phyloP scores from a whole-genome alignment of 2,888 invertebrate genomes.

The Selenia dentaria region DNA sequence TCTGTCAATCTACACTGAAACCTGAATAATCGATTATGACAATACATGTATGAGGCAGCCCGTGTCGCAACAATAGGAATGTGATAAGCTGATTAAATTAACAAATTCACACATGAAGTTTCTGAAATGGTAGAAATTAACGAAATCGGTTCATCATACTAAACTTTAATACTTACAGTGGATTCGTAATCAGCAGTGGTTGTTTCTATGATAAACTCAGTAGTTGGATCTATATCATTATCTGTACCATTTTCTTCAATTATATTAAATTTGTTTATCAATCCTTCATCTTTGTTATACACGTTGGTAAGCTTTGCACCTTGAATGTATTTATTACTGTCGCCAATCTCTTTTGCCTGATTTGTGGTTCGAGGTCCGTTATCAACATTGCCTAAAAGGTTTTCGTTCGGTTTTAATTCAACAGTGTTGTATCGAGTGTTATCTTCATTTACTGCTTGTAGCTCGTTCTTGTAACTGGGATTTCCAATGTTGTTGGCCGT shows the following conservation, averaged over 20 bases:
- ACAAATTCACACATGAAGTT: too few species aligned
- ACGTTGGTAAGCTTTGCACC: background rate
- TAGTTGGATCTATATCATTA: slow-evolving; percentile 1
- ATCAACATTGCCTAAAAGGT: background rate
- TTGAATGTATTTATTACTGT: background rate
- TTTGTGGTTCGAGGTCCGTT: background rate
- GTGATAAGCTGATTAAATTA: too few species aligned
- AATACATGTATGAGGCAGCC: too few species aligned
- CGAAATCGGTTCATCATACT: too few species aligned
- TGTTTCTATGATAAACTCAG: slow-evolving; percentile 4
- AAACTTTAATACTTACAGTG: too few species aligned
- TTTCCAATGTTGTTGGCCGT: background rate
- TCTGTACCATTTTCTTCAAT: background rate
- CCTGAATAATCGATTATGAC: too few species aligned
- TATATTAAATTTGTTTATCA: slow-evolving; percentile 1
- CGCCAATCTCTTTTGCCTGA: background rate
- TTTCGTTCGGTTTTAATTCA: background rate
- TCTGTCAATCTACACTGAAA: too few species aligned
- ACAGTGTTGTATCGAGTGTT: background rate
- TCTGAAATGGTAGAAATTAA: too few species aligned
- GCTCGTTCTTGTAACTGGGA: background rate
- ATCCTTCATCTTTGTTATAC: background rate
- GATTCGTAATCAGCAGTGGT: slow-evolving; percentile 8
- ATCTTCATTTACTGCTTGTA: background rate
- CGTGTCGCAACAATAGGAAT: too few species aligned